Base-by-base conservation (phyloP, 2,797 vertebrate species). In the Intellagama lesueurii region DNA sequence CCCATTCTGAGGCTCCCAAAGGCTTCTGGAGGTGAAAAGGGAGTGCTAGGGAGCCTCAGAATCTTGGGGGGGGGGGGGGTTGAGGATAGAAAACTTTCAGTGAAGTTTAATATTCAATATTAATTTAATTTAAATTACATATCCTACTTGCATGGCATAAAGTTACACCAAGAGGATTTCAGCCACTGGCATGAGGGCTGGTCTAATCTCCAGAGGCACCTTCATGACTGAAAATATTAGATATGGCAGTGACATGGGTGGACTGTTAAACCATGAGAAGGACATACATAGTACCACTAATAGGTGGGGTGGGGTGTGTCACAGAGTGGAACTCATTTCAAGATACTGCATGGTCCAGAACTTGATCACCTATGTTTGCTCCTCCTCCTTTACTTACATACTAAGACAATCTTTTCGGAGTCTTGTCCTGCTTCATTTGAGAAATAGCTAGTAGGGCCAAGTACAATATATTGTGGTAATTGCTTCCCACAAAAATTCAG, bases 391-490 rank as follows among this genome's bases (percentile, higher is more conserved):
- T 81, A 83, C 32, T 91, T 83, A 0, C 77, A 90, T 86, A 86
- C 40, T 0, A 73, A 64, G 85, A 11, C 84, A 90, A 88, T 60
- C 87, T 95, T 88, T 14, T 81, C 80, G 78, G 17, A n/a, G 52
- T 11, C 83, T n/a, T 0, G 32, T 81, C 26, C 2, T 0, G 83
- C 49, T 56, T 73, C 35, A 79, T 85, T 93, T 93, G 95, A 94
- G 94, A 96, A 95, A 91, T 91, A 94, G 93, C 93, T 92, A 92
- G 91, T 91, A 93, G 86, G 88, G 88, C 89, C 92, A 95, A 94
- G 70, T 40, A 91, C 92, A 95, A 93, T 12, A 95, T 94, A 95
- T 95, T 95, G 95, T 94, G 94, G 89, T 90, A 93, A 96, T 95
- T 95, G 91, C 95, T 96, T 96, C 95, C 95, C 94, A 92, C 91